Percentiles rank a stretch among this genome's conserved stretches.
Conservation (phyloP, 1,140 invertebrate genomes). For the Macrotrachela quadricornifera region DNA sequence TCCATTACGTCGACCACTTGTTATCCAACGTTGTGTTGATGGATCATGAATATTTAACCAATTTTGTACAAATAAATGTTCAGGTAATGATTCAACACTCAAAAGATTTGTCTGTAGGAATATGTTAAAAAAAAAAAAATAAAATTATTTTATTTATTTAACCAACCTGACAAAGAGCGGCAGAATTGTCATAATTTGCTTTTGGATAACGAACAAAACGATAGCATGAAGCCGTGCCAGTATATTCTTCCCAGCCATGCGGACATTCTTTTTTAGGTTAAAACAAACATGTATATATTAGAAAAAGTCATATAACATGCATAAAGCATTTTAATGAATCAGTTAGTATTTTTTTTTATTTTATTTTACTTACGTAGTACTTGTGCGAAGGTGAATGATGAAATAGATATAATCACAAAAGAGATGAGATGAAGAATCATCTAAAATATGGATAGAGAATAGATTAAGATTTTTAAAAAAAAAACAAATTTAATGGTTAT, state of each 20-base stretch:
- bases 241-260: slow-evolving; percentile 4
- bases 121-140: too few species aligned
- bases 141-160: neutral
- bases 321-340: too few species aligned
- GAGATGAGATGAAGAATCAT: too few species aligned
- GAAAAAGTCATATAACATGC: too few species aligned
- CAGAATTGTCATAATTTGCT: neutral
- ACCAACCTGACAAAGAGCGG: neutral
- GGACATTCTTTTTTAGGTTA: slow-evolving; percentile 3
- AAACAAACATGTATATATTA: too few species aligned
- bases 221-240: slow-evolving; percentile 5
- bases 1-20: slow-evolving; percentile 5
- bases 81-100: slow-evolving; percentile 1
- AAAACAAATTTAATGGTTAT: too few species aligned
- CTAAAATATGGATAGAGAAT: too few species aligned
- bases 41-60: slow-evolving; percentile 3
- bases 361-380: too few species aligned
- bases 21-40: slow-evolving; percentile 1
- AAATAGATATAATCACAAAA: too few species aligned
- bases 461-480: too few species aligned
- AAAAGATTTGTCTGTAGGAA: neutral
- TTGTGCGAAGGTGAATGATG: too few species aligned
- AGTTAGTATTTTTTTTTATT: too few species aligned
- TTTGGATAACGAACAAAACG: slow-evolving; percentile 2
- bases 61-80: slow-evolving; percentile 8